phyloP scores from a whole-genome alignment of 1,140 invertebrate species.

The Aphaenogaster floridana region DNA sequence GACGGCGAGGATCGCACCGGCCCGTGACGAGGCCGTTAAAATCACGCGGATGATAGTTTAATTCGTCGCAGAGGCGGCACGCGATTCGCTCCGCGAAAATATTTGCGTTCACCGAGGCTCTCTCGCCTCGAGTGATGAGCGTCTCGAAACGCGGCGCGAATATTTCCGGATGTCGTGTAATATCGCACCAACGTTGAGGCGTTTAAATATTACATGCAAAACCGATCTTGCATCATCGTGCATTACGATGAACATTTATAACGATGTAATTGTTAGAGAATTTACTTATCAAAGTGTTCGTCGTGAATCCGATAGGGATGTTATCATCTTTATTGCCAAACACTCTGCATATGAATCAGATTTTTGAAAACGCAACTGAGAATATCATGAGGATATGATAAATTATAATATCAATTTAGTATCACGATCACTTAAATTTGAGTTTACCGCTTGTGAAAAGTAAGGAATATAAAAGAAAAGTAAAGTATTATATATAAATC shows the following conservation, averaged over 20 bases:
- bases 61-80: not conserved
- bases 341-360: not conserved
- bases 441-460: not conserved
- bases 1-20: constrained; percentile 18
- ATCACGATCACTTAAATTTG: not conserved
- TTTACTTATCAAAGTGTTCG: not conserved
- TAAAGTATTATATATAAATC: not conserved
- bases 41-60: constrained; percentile 12
- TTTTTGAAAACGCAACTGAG: not conserved
- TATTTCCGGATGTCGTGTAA: not conserved
- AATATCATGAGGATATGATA: not conserved
- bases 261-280: not conserved
- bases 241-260: not conserved
- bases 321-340: not conserved
- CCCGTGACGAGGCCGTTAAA: not conserved
- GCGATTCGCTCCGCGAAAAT: constrained; percentile 34
- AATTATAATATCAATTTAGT: not conserved
- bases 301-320: not conserved
- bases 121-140: not conserved
- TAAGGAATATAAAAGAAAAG: not conserved
- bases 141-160: not conserved
- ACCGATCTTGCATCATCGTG: not conserved
- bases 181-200: not conserved
- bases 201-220: not conserved
- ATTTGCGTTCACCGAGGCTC: not conserved